Evolutionary conservation across 2,113 vertebrate species (phyloP).

Genomic region (Tenebrosternarchus preto): DNA sequence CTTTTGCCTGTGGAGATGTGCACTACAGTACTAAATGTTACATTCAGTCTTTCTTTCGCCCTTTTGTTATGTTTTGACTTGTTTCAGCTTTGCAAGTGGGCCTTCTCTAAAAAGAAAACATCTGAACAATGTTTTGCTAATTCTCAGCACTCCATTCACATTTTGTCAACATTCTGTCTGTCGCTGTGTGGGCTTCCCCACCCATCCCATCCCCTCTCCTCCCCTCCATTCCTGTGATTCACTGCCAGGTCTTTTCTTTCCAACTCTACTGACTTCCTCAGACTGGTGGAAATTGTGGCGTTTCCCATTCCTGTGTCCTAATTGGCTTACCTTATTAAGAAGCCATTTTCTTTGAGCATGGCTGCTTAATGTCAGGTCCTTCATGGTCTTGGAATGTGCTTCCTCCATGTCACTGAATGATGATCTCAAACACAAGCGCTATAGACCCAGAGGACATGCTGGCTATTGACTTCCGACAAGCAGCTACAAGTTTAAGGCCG

Average conservation of each 20-base stretch:
- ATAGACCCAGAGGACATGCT: conserved; percentile 39
- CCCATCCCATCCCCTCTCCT: no score
- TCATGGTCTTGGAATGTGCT: conserved; percentile 69
- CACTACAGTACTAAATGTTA: no score
- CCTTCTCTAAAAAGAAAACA: neutral
- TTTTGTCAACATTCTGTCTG: neutral
- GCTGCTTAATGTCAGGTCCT: conserved; percentile 69
- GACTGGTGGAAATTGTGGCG: conserved; percentile 33
- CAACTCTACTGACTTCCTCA: conserved; percentile 29
- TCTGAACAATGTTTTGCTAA: neutral
- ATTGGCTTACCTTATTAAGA: conserved; percentile 77
- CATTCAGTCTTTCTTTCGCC: neutral
- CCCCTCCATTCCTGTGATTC: conserved; percentile 15
- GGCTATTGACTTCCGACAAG: conserved; percentile 60
- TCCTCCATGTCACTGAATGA: conserved; percentile 64
- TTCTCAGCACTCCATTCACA: neutral
- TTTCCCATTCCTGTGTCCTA: conserved; percentile 60
- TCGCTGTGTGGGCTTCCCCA: no score
- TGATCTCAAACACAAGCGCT: conserved; percentile 58
- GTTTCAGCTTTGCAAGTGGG: no score
- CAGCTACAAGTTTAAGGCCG: conserved; percentile 53
- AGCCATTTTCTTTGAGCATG: conserved; percentile 72
- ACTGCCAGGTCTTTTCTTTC: conserved; percentile 28
- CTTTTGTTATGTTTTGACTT: neutral
- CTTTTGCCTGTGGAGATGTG: neutral